Evolutionary conservation across 2,113 vertebrate genomes (phyloP).

Genomic region (Melanotaenia duboulayi): DNA sequence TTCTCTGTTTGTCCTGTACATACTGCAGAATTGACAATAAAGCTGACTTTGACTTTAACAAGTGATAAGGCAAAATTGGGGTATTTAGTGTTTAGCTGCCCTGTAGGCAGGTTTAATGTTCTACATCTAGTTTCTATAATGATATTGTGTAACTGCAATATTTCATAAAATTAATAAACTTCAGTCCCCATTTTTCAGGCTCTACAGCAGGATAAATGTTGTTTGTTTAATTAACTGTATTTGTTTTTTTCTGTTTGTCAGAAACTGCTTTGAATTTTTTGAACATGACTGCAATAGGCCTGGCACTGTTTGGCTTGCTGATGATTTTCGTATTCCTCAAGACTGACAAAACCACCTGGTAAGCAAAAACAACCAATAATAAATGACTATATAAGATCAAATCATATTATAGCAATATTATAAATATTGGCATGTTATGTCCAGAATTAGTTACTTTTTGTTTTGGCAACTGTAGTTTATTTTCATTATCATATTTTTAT

Average conservation of each 20-base stretch:
- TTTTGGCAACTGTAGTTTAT: too few species aligned
- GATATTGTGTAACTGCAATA: background rate
- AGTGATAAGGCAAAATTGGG: too few species aligned
- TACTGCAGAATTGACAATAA: too few species aligned
- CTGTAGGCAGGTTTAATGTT: too few species aligned
- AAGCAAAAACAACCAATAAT: background rate
- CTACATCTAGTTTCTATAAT: background rate
- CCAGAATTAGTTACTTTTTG: too few species aligned
- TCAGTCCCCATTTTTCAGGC: background rate
- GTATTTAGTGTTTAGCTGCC: too few species aligned
- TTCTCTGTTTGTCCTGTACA: too few species aligned
- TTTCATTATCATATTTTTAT: background rate
- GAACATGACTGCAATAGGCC: accelerated
- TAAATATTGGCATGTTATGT: background rate
- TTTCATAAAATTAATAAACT: background rate
- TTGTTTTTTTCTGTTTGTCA: slow-evolving; percentile 19
- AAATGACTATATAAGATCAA: background rate
- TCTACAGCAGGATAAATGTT: background rate
- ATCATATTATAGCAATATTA: background rate
- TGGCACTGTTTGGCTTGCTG: background rate
- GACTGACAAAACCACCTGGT: slow-evolving; percentile 50
- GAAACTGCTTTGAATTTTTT: background rate
- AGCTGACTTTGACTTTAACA: too few species aligned
- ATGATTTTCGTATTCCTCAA: slow-evolving; percentile 3
- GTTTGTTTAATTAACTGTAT: background rate